Base-by-base conservation (phyloP, 2,888 invertebrate genomes). In the Hemistola chrysoprasaria region DNA sequence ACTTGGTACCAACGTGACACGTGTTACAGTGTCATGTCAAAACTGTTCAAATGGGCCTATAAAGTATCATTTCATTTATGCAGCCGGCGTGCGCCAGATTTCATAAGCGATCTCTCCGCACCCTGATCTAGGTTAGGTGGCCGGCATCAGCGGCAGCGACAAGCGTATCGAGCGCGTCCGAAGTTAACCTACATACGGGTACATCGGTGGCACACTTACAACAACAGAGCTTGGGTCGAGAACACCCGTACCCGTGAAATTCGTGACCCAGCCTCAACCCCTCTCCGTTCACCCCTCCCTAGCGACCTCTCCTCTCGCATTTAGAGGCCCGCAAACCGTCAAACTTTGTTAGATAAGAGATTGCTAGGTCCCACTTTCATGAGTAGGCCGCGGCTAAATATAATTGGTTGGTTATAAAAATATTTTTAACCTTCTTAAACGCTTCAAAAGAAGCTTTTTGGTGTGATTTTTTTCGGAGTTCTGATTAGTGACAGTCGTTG, bases 121-220 rank as follows among this genome's bases (percentile, higher is more conserved):
- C 86, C 86, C 86, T 87, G 87, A 87, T 86, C 86, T 87, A 84
- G 87, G 88, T 88, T 88, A 88, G 81, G 83, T 86, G 85, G 85
- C 78, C 87, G 86, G 74, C 84, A 78, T 73, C 81, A 78, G 71
- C 75, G 68, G 73, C 73, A 66, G 72, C 78, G 71, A 75, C 68
- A 67, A 34, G 80, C 78, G 84, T 88, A 88, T 87, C 79, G 87
- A 88, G 86, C 87, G 86, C 85, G 84, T 77, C 83, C 79, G 83
- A 84, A 79, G 85, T 84, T 82, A 83, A 83, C 82, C 83, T 81
- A 83, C 84, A 82, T 82, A 80, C 52, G 46, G 47, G 54, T 22
- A 55, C 76, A 76, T 77, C 78, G 64, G 71, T 65, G 81, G 77
- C 78, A 81, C 74, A 79, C 74, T 78, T 76, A 75, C 74, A 69